Base-by-base conservation (phyloP, 2,797 vertebrate genomes). In the Phyllotis vaccarum region DNA sequence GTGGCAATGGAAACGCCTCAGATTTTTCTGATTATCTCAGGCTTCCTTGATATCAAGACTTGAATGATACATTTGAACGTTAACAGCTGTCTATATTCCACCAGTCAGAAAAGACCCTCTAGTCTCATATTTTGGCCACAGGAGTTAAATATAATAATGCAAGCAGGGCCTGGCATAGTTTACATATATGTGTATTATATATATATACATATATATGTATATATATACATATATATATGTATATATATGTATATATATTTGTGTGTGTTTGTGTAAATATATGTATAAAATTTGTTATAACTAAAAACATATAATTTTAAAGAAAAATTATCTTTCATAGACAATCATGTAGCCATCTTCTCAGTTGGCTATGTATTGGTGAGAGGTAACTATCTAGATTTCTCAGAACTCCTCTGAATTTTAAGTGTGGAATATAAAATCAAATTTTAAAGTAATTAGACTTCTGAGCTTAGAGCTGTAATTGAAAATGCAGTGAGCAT, bases 1-100 rank as follows among this genome's bases (percentile, higher is more conserved):
- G 31, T 86, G 34, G 16, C 16, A 62, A 94, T 76, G 79, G 11
- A 29, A 93, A 87, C 46, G 0, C 2, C 5, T 64, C 8, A 72
- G 2, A 49, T 93, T 93, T 87, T 75, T 91, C 29, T 72, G 52
- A 90, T 96, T 27, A 19, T 54, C n/a, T 90, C 40, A 90, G 66
- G 62, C 43, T 87, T 96, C 86, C 7, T 68, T 37, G 37, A 95
- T 49, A 80, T 6, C 22, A 90, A 85, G 19, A 79, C 14, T 64
- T 54, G 40, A 2, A 56, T 24, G 5, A 13, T 46, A 29, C 14
- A 90, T 76, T 90, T 85, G 24, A 80, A 92, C 46, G 9, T 49
- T 49, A 49, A 91, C 24, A 11, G 6, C 46, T 6, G 6, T 76
- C 7, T 37, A 40, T 27, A 37, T 89, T 96, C 92, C 78, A 91